These are phyloP conservation scores for Acrossocheilus wenchowensis DNA, from an alignment of 2,797 vertebrate genomes.

Conservation along the genomic window DNA sequence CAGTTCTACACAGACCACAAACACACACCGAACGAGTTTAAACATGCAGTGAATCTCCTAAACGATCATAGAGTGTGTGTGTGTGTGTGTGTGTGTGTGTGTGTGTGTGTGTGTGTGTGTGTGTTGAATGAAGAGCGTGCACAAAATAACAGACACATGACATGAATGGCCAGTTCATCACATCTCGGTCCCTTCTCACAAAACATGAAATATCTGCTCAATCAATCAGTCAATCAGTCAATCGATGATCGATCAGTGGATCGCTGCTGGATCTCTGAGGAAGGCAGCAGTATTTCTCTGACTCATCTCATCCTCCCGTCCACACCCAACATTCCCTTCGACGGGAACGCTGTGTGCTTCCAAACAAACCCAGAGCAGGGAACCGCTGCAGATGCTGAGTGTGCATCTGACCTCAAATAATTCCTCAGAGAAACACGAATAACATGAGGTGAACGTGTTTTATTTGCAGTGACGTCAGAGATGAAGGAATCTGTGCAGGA, in stretches of 20 bases:
- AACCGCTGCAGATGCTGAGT: neutral
- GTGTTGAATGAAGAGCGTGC: too few species aligned
- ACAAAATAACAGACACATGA: too few species aligned
- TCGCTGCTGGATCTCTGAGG: conserved; percentile 17
- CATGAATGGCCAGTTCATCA: too few species aligned
- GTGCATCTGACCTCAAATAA: neutral
- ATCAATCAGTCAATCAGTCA: neutral
- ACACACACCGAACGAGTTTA: too few species aligned
- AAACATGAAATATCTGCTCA: neutral
- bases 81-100: too few species aligned
- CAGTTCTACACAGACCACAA: too few species aligned
- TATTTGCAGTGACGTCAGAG: neutral
- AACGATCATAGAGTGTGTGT: neutral
- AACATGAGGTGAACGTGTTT: neutral
- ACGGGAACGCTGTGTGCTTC: neutral
- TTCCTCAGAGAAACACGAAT: neutral
- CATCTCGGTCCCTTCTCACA: neutral
- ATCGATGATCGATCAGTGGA: neutral
- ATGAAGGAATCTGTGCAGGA: neutral
- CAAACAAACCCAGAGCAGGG: conserved; percentile 11
- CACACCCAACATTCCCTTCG: conserved; percentile 36
- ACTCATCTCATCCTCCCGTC: conserved; percentile 1
- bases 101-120: neutral
- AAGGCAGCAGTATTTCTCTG: conserved; percentile 3
- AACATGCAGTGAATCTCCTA: neutral